Conservation (phyloP, 2,113 vertebrate genomes). For the Dicerorhinus sumatrensis region DNA sequence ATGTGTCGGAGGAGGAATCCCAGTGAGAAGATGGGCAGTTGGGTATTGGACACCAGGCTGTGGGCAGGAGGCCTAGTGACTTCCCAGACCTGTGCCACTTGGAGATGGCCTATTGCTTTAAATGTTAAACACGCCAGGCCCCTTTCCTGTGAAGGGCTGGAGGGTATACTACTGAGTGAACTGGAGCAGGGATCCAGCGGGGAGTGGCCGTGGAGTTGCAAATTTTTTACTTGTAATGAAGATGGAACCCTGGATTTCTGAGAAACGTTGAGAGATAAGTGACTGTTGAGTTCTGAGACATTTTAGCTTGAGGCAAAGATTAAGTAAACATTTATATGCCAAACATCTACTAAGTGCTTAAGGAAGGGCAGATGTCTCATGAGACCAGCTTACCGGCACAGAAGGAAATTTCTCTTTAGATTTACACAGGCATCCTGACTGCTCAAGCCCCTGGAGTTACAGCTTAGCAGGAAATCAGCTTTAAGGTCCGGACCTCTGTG, state of each 20-base stretch:
- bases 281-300: background rate
- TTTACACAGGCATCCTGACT: constrained; percentile 8
- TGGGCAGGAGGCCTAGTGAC: background rate
- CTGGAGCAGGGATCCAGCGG: background rate
- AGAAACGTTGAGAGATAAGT: constrained; percentile 5
- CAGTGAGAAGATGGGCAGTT: background rate
- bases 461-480: constrained; percentile 42
- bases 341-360: constrained; percentile 38
- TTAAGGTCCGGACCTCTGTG: background rate
- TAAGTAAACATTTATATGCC: constrained; percentile 48
- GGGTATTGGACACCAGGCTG: background rate
- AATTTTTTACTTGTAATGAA: background rate
- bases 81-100: background rate
- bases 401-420: constrained; percentile 62
- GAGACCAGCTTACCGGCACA: constrained; percentile 23
- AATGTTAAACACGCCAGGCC: background rate
- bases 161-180: background rate
- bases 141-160: background rate
- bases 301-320: constrained; percentile 63
- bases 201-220: background rate
- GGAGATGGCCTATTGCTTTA: background rate
- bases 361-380: constrained; percentile 38
- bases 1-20: background rate
- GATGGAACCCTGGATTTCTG: background rate
- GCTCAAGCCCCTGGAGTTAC: background rate